Evolutionary conservation across 2,888 invertebrate species (phyloP).

Genomic region (Junonia oenone): DNA sequence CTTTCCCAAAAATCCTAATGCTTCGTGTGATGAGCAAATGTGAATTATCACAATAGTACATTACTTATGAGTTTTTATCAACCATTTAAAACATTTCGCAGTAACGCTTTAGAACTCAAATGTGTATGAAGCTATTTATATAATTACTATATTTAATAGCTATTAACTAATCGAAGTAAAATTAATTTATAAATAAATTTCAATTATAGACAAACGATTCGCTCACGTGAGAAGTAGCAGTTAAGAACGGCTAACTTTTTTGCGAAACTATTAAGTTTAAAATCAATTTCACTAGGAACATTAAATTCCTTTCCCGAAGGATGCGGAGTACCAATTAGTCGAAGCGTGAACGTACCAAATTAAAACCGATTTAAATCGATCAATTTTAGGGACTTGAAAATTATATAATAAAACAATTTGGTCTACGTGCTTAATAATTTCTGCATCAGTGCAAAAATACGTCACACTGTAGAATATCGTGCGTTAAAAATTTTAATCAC

Average conservation of each 20-base stretch:
- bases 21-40: conserved; percentile 40
- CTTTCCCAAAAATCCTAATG: background rate
- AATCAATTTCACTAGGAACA: conserved; percentile 35
- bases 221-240: conserved; percentile 29
- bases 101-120: conserved; percentile 6
- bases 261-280: conserved; percentile 28
- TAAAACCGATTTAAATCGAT: conserved; percentile 39
- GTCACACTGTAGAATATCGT: conserved; percentile 51
- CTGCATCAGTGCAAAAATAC: conserved; percentile 65
- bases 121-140: conserved; percentile 14
- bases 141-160: conserved; percentile 22
- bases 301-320: conserved; percentile 34
- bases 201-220: conserved; percentile 21
- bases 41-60: conserved; percentile 14
- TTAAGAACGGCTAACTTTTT: conserved; percentile 26
- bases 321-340: conserved; percentile 43
- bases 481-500: conserved; percentile 70
- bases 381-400: conserved; percentile 33
- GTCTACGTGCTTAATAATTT: conserved; percentile 44
- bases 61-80: background rate
- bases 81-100: conserved; percentile 10
- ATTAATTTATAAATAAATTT: conserved; percentile 14
- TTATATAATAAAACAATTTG: conserved; percentile 52
- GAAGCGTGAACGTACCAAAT: conserved; percentile 52
- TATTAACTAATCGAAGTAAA: conserved; percentile 21